Base-by-base conservation (phyloP, 1,140 invertebrate genomes). In the Papilio helenus region DNA sequence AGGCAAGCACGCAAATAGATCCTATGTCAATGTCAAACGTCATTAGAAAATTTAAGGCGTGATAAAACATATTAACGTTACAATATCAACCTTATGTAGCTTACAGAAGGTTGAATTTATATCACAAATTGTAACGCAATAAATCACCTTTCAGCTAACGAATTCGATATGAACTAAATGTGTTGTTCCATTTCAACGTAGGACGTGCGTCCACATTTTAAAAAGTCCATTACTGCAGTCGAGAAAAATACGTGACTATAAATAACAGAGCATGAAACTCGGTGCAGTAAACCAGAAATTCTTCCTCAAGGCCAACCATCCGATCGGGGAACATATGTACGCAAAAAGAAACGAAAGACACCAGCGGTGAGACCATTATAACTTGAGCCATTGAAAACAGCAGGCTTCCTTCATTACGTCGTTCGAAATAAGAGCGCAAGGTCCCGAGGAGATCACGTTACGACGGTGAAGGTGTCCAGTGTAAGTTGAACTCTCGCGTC, bases 241-340 rank as follows among this genome's bases (percentile, higher is more conserved):
- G 51, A 85, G 83, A 85, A 86, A 85, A 85, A 84, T 81, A 80
- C 79, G 80, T 29, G 79, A 61, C 85, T 89, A 91, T 89, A 90
- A 91, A 92, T 93, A 92, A 87, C 81, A 81, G 85, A 86, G 86
- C 86, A 83, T 84, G 85, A 85, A 86, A 84, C 85, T 80, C 80
- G 82, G 86, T 83, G 86, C 84, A 89, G 79, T 82, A 84, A 68
- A 89, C 88, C 88, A 89, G 87, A 88, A 89, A 90, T 88, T 88
- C 89, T 86, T 88, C 23, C 49, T 86, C 91, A 93, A 93, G 91
- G 91, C 87, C 89, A 92, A 87, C 90, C 91, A 90, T 88, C 91
- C 87, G 89, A 91, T 89, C 87, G 88, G 85, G 89, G 92, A 93
- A 92, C 90, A 93, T 91, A 92, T 93, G 92, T 87, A 86, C 87